Evolutionary conservation across 2,797 vertebrate genomes (phyloP).

Genomic region (Sparus aurata): DNA sequence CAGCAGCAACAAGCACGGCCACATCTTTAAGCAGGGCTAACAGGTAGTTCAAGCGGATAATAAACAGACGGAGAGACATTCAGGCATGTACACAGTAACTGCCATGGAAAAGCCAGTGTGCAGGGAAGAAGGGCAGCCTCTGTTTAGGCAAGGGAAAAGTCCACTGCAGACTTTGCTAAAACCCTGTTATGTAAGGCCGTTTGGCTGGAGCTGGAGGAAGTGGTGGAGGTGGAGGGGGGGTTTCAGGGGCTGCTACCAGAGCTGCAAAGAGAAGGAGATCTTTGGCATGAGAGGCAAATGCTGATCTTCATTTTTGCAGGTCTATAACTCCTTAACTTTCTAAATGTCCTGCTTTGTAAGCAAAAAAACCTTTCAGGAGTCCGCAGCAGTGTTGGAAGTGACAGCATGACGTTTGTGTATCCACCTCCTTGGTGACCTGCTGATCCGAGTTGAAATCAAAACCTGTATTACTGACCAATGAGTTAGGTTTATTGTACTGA

Average conservation of each 20-base stretch:
- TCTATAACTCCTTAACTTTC: conserved; percentile 15
- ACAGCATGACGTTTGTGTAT: background rate
- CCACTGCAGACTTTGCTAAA: conserved; percentile 75
- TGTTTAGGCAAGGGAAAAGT: conserved; percentile 68
- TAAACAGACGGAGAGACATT: conserved; percentile 44
- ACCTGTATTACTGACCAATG: background rate
- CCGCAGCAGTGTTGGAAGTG: background rate
- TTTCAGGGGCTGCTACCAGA: conserved; percentile 26
- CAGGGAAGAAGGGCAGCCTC: conserved; percentile 59
- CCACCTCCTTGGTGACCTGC: background rate
- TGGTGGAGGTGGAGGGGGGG: conserved; percentile 18
- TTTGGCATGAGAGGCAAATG: conserved; percentile 32
- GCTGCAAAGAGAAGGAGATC: conserved; percentile 38
- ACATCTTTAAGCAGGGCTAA: conserved; percentile 53
- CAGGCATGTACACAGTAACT: conserved; percentile 30
- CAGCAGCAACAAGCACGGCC: conserved; percentile 16
- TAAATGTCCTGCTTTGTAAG: conserved; percentile 21
- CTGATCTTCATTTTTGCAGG: conserved; percentile 14
- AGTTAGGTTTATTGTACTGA: background rate
- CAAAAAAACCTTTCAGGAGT: conserved; percentile 2
- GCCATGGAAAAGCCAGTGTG: conserved; percentile 45
- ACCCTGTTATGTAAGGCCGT: conserved; percentile 74
- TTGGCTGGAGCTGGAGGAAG: conserved; percentile 46
- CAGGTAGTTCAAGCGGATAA: conserved; percentile 62
- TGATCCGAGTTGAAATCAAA: background rate